Conservation (phyloP, 53 echinoderm and acorn worm genomes). For the Glandiceps talaboti region DNA sequence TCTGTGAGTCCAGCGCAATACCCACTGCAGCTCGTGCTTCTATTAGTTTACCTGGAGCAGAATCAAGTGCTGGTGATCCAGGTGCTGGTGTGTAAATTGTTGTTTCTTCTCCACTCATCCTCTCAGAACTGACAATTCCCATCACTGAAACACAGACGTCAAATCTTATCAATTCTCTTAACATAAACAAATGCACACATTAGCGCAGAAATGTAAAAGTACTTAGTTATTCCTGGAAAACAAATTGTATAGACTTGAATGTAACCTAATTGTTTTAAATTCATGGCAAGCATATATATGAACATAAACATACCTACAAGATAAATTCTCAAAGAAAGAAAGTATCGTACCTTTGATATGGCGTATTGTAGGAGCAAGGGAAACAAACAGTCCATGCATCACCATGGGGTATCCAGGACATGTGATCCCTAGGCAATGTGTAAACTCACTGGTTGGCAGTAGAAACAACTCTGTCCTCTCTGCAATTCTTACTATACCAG, state of each 20-base stretch:
- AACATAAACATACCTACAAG: too few relatives aligned
- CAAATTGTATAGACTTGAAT: too few relatives aligned
- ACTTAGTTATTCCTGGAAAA: too few relatives aligned
- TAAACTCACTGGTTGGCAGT: constrained; percentile 50
- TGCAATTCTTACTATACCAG: constrained; percentile 30
- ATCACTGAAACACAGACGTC: background rate
- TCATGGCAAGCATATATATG: too few relatives aligned
- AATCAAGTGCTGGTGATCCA: background rate
- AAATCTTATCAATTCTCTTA: too few relatives aligned
- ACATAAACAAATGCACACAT: too few relatives aligned
- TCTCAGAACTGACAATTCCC: background rate
- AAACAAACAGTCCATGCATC: constrained; percentile 65
- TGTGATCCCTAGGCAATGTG: constrained; percentile 49
- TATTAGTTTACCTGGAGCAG: background rate
- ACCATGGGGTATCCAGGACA: constrained; percentile 31
- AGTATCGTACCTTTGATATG: constrained; percentile 69
- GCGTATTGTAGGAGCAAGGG: constrained; percentile 35
- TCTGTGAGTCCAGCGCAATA: background rate
- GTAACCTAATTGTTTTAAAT: too few relatives aligned
- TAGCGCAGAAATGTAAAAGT: too few relatives aligned
- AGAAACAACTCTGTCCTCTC: constrained; percentile 4
- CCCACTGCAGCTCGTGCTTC: background rate
- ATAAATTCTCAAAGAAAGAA: too few relatives aligned
- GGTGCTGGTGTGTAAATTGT: background rate
- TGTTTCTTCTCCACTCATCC: background rate